phyloP scores from a whole-genome alignment of 2,113 vertebrate genomes.

The Tenebrosternarchus preto region DNA sequence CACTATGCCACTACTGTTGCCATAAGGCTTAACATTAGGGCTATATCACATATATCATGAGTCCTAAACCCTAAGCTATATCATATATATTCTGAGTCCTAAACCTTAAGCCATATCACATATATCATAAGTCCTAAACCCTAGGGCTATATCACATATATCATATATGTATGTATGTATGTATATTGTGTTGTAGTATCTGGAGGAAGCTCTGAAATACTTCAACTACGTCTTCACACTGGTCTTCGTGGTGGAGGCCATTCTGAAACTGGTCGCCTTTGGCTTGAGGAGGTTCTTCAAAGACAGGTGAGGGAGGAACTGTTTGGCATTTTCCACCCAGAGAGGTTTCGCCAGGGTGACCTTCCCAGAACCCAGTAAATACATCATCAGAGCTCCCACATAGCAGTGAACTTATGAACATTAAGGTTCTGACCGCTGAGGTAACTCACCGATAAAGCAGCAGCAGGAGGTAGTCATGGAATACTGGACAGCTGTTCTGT shows the following conservation, averaged over 20 bases:
- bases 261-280: conserved; percentile 83
- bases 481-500: background rate
- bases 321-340: background rate
- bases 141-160: background rate
- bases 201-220: conserved; percentile 87
- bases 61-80: no score
- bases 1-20: no score
- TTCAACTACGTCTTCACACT: conserved; percentile 88
- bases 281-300: conserved; percentile 87
- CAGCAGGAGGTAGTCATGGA: background rate
- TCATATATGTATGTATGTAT: background rate
- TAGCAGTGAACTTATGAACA: no score
- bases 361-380: background rate
- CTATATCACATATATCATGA: no score
- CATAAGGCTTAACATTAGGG: no score
- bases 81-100: no score
- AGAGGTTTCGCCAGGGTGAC: background rate
- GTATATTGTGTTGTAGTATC: conserved; percentile 54
- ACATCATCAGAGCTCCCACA: background rate
- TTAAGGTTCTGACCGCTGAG: no score
- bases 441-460: no score
- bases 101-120: no score
- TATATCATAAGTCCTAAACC: no score
- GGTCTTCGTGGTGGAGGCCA: conserved; percentile 81
- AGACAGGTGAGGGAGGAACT: conserved; percentile 76